A percentile compares a stretch with the other conserved stretches of the same genome.
phyloP scores from a whole-genome alignment of 2,113 vertebrate species.

The Channa maculata region DNA sequence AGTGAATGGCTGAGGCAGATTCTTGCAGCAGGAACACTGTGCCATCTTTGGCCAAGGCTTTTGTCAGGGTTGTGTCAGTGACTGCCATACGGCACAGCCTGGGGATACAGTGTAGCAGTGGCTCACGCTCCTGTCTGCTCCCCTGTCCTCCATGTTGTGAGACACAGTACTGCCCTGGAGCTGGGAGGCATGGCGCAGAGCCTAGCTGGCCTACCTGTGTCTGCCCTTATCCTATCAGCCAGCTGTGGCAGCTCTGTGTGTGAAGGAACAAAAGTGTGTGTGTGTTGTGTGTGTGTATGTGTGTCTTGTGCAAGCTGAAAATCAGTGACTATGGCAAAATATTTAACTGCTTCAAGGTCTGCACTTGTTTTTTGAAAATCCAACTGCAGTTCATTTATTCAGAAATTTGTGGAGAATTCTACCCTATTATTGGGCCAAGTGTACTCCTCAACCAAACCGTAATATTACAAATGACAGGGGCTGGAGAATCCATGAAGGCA shows the following conservation, averaged over 20 bases:
- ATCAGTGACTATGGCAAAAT: slow-evolving; percentile 21
- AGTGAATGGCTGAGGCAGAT: slow-evolving; percentile 54
- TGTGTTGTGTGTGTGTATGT: slow-evolving; percentile 12
- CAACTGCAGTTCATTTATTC: slow-evolving; percentile 50
- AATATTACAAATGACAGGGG: slow-evolving; percentile 61
- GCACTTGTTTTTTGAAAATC: slow-evolving; percentile 33
- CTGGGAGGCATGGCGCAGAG: slow-evolving; percentile 48
- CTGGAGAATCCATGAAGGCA: slow-evolving; percentile 29
- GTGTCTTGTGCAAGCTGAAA: slow-evolving; percentile 25
- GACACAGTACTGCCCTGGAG: slow-evolving; percentile 57
- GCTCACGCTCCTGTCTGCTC: slow-evolving; percentile 43
- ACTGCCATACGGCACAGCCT: slow-evolving; percentile 41
- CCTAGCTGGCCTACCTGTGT: slow-evolving; percentile 67
- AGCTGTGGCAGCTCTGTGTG: slow-evolving; percentile 56
- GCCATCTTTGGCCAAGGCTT: slow-evolving; percentile 61
- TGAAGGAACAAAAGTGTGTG: slow-evolving; percentile 24
- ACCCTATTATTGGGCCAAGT: slow-evolving; percentile 36
- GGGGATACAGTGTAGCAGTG: slow-evolving; percentile 47
- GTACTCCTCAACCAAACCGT: slow-evolving; percentile 48
- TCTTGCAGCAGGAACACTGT: slow-evolving; percentile 51
- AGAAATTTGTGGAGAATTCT: slow-evolving; percentile 49
- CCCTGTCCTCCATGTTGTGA: slow-evolving; percentile 49
- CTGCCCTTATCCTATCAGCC: slow-evolving; percentile 70
- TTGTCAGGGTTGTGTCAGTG: slow-evolving; percentile 59
- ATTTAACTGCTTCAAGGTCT: slow-evolving; percentile 29